phyloP scores from a whole-genome alignment of 2,113 vertebrate genomes.

The Hylia prasina region DNA sequence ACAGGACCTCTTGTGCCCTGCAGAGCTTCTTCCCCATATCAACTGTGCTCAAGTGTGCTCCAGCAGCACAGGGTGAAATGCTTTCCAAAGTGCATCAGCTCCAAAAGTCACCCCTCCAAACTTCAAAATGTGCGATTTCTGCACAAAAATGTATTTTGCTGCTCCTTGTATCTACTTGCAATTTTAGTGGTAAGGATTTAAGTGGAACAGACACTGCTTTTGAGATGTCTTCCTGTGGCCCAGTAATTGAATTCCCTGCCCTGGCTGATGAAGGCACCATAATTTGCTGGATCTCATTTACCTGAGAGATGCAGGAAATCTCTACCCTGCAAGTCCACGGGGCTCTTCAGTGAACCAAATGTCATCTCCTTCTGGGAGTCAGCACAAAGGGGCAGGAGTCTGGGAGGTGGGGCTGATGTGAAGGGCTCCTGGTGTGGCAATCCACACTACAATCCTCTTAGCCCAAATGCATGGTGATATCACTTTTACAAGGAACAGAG shows the following conservation, averaged over 20 bases:
- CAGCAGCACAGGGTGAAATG: not conserved
- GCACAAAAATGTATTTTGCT: not conserved
- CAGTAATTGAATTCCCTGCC: not conserved
- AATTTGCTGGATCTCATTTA: not conserved
- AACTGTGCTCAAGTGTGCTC: not conserved
- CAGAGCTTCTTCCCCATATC: not conserved
- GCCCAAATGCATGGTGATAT: not conserved
- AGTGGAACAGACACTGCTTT: not conserved
- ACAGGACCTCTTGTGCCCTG: not conserved
- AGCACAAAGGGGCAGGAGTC: not conserved
- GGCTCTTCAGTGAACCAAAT: not conserved
- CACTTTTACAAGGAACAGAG: not conserved
- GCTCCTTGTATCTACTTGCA: not conserved
- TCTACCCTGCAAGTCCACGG: not conserved
- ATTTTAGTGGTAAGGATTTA: not conserved
- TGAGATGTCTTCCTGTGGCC: not conserved
- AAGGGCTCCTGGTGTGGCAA: not conserved
- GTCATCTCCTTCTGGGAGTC: not conserved
- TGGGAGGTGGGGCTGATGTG: not conserved
- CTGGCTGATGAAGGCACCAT: not conserved
- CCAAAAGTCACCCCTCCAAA: not conserved
- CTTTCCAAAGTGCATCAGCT: not conserved
- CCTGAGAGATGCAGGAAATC: not conserved
- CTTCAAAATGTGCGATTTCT: not conserved
- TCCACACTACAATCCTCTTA: fast-evolving